Percentiles rank a stretch among this genome's conserved stretches.
Conservation (phyloP, 2,888 invertebrate species). For the Troides oblongomaculatus region DNA sequence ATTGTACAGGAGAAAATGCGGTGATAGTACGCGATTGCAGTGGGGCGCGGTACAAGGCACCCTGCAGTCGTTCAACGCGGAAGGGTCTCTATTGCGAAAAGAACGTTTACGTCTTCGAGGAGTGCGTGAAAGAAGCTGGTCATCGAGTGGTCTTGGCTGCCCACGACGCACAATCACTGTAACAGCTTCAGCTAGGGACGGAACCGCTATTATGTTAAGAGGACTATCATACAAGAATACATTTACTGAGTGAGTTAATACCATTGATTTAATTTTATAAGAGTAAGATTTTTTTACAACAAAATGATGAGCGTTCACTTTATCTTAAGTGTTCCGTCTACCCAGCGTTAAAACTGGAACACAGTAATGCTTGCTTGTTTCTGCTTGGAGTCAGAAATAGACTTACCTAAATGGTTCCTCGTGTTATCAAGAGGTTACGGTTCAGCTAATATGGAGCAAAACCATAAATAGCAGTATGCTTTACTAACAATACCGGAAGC, state of each 20-base stretch:
- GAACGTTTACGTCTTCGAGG: slow-evolving; percentile 76
- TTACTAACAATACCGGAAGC: too few species aligned
- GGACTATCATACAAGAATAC: slow-evolving; percentile 71
- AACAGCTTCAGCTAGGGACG: slow-evolving; percentile 71
- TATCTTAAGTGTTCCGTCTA: too few species aligned
- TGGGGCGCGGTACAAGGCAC: slow-evolving; percentile 83
- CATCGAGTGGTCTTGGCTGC: slow-evolving; percentile 35
- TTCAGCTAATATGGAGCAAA: too few species aligned
- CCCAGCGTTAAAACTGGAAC: too few species aligned
- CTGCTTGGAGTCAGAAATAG: too few species aligned
- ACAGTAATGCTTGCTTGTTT: too few species aligned
- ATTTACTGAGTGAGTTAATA: slow-evolving; percentile 78
- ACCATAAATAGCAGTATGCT: too few species aligned
- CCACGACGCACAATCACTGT: slow-evolving; percentile 57
- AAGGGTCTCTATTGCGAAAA: slow-evolving; percentile 51
- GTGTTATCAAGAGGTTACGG: too few species aligned
- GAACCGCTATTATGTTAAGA: slow-evolving; percentile 78
- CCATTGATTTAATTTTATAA: too few species aligned
- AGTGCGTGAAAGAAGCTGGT: slow-evolving; percentile 69
- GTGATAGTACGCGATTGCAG: slow-evolving; percentile 79
- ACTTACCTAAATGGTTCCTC: too few species aligned
- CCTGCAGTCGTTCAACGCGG: slow-evolving; percentile 65
- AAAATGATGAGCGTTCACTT: too few species aligned
- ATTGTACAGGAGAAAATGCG: slow-evolving; percentile 54
- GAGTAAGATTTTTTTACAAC: too few species aligned